Conservation (phyloP, 2,113 vertebrate genomes). For the Vimba vimba region DNA sequence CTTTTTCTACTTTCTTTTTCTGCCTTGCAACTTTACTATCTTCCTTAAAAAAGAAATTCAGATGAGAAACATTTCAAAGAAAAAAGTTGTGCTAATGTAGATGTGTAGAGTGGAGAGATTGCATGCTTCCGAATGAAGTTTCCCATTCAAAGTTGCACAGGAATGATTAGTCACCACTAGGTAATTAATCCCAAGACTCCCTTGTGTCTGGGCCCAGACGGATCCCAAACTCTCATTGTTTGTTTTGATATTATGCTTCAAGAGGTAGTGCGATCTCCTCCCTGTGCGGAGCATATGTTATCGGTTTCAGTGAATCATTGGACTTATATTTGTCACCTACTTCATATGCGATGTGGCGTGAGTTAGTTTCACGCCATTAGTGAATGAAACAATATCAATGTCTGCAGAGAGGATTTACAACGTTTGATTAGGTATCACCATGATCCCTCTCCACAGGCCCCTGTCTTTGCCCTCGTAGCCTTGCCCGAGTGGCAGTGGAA, state of each 20-base stretch:
- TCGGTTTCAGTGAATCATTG: neutral
- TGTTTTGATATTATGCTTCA: constrained; percentile 59
- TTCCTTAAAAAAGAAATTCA: neutral
- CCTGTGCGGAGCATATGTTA: constrained; percentile 1
- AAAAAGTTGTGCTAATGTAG: neutral
- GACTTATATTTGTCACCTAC: neutral
- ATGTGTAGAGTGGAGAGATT: neutral
- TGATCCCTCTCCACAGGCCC: constrained; percentile 10
- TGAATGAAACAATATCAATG: constrained; percentile 1
- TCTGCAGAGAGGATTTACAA: neutral
- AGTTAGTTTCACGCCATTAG: neutral
- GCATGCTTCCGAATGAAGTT: neutral
- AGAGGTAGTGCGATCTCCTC: neutral
- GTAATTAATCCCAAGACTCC: constrained; percentile 65
- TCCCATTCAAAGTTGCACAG: constrained; percentile 17
- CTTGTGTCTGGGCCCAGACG: constrained; percentile 53
- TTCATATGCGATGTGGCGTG: neutral
- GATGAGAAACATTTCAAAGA: neutral
- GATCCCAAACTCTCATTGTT: constrained; percentile 59
- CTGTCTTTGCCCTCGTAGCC: constrained; percentile 2
- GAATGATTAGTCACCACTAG: constrained; percentile 68
- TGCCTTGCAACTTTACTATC: neutral
- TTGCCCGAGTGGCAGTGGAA: constrained; percentile 52
- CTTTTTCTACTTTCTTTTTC: neutral
- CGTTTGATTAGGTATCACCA: constrained; percentile 40